Conservation (phyloP, 2,113 vertebrate species). For the Phoxinus phoxinus region DNA sequence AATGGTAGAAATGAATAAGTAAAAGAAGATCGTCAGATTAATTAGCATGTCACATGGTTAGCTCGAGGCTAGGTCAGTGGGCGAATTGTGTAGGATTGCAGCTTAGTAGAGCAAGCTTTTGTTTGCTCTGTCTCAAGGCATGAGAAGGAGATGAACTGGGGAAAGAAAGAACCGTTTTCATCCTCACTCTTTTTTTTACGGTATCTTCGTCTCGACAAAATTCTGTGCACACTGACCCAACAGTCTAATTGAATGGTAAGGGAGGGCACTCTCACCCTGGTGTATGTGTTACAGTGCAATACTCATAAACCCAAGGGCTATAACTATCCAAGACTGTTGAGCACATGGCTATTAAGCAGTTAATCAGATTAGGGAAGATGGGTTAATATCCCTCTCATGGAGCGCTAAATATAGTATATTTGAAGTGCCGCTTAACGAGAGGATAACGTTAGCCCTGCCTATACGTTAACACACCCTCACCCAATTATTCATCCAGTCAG, state of each 20-base stretch:
- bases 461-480: neutral
- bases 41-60: constrained; percentile 18
- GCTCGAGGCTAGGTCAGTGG: constrained; percentile 12
- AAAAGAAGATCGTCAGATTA: neutral
- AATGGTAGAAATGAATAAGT: constrained; percentile 28
- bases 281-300: constrained; percentile 29
- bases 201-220: neutral
- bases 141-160: constrained; percentile 28
- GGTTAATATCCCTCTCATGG: constrained; percentile 58
- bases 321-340: constrained; percentile 42
- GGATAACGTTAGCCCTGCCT: constrained; percentile 25
- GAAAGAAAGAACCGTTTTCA: neutral
- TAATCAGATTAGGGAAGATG: constrained; percentile 59
- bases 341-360: constrained; percentile 51
- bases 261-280: neutral
- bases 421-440: constrained; percentile 31
- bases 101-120: neutral
- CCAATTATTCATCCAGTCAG: constrained; percentile 26
- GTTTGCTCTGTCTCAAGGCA: neutral
- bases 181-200: neutral
- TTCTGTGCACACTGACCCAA: constrained; percentile 26
- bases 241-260: neutral
- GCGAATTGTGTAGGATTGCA: neutral
- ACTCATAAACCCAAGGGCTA: constrained; percentile 30
- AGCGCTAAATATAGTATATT: constrained; percentile 57